Percentiles rank a stretch among this genome's conserved stretches.
phyloP scores from a whole-genome alignment of 2,888 invertebrate genomes.

The Smittia aterrima region DNA sequence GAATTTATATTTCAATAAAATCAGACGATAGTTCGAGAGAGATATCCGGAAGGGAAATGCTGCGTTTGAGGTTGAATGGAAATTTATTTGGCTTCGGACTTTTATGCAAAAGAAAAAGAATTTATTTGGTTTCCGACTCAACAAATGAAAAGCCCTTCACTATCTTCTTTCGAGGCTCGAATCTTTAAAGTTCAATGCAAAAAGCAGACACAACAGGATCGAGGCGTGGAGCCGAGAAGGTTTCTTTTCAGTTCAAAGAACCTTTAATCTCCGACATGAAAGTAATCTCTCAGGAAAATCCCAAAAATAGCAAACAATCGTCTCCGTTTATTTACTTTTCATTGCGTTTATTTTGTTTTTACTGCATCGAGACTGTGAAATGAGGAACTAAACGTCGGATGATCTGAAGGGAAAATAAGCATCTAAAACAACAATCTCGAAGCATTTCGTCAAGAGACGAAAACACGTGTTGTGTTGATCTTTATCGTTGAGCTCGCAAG shows the following conservation, averaged over 20 bases:
- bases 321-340: conserved; percentile 30
- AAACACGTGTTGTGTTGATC: conserved; percentile 40
- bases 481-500: conserved; percentile 23
- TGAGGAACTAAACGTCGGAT: conserved; percentile 30
- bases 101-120: too few relatives aligned
- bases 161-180: neutral
- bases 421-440: conserved; percentile 37
- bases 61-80: too few relatives aligned
- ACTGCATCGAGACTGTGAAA: conserved; percentile 40
- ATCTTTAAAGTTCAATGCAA: neutral
- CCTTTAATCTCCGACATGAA: conserved; percentile 18
- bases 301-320: conserved; percentile 38
- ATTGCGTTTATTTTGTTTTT: conserved; percentile 34
- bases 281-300: conserved; percentile 18
- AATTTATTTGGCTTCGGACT: too few relatives aligned
- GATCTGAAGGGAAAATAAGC: conserved; percentile 12
- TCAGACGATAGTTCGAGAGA: neutral
- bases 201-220: neutral
- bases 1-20: neutral
- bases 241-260: conserved; percentile 9
- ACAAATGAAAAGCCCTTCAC: too few relatives aligned
- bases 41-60: neutral
- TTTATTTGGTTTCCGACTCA: too few relatives aligned
- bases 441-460: neutral
- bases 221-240: neutral